Evolutionary conservation across 2,797 vertebrate species (phyloP).

Genomic region (Thripadectes ignobilis): DNA sequence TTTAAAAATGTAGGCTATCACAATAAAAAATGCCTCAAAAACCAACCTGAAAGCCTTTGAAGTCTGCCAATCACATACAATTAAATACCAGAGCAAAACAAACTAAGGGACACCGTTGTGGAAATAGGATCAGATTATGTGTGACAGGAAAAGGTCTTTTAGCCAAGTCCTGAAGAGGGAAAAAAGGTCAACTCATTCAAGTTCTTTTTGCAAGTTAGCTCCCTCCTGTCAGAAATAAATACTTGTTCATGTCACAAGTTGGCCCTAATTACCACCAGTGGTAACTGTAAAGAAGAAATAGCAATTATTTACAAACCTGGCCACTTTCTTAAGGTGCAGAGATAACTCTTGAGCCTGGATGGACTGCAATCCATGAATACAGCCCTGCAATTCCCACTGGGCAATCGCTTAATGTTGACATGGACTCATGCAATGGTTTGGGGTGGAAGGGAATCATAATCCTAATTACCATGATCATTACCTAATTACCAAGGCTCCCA

Average conservation of each 20-base stretch:
- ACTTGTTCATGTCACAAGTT: not conserved
- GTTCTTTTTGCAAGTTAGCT: not conserved
- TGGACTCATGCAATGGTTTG: not conserved
- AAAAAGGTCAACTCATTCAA: not conserved
- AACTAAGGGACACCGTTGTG: not conserved
- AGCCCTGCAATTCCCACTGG: not conserved
- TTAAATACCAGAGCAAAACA: not conserved
- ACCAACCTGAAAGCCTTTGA: not conserved
- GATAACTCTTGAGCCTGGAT: not conserved
- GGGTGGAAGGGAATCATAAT: not conserved
- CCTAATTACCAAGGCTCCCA: not conserved
- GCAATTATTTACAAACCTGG: not conserved
- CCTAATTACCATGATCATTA: not conserved
- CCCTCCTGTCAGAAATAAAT: not conserved
- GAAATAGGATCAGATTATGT: not conserved
- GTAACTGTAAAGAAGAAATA: not conserved
- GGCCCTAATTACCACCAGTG: not conserved
- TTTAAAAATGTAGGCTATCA: rapidly evolving
- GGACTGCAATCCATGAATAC: not conserved
- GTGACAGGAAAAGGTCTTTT: not conserved
- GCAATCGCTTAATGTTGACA: not conserved
- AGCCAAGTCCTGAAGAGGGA: not conserved
- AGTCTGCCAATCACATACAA: not conserved
- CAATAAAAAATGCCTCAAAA: not conserved
- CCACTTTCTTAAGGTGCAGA: not conserved